These are phyloP conservation scores for Piaya cayana DNA, from an alignment of 2,113 vertebrate species.

Conservation along the genomic window DNA sequence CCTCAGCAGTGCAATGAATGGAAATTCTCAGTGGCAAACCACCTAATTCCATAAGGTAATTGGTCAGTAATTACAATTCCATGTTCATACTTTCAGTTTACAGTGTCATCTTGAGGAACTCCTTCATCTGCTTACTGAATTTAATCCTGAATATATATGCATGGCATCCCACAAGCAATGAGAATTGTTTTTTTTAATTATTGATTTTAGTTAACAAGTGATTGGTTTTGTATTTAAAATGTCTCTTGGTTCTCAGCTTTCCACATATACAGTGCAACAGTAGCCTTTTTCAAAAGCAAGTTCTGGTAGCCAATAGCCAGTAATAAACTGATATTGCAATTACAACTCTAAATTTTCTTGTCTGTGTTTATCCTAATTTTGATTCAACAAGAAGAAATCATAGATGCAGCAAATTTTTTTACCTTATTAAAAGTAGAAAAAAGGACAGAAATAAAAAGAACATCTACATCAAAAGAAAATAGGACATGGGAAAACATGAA, in stretches of 20 bases:
- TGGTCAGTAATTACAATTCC: neutral
- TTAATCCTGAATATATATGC: neutral
- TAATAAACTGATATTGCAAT: neutral
- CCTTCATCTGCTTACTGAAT: neutral
- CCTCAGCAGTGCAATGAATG: neutral
- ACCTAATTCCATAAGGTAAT: neutral
- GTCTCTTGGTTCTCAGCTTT: neutral
- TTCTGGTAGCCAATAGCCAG: neutral
- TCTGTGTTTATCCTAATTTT: neutral
- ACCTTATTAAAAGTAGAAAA: neutral
- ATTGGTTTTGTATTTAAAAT: neutral
- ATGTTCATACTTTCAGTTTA: neutral
- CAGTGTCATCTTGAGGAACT: neutral
- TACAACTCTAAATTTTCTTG: neutral
- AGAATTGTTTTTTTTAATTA: neutral
- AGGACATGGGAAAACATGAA: fast-evolving
- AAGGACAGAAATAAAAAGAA: neutral
- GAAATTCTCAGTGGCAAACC: neutral
- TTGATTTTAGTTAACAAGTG: neutral
- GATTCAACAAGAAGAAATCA: neutral
- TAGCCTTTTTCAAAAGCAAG: neutral
- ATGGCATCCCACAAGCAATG: neutral
- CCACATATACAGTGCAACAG: neutral
- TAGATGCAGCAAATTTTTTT: neutral
- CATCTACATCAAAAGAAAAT: neutral